Base-by-base conservation (phyloP, 2,888 invertebrate genomes). In the Diarsia rubi region DNA sequence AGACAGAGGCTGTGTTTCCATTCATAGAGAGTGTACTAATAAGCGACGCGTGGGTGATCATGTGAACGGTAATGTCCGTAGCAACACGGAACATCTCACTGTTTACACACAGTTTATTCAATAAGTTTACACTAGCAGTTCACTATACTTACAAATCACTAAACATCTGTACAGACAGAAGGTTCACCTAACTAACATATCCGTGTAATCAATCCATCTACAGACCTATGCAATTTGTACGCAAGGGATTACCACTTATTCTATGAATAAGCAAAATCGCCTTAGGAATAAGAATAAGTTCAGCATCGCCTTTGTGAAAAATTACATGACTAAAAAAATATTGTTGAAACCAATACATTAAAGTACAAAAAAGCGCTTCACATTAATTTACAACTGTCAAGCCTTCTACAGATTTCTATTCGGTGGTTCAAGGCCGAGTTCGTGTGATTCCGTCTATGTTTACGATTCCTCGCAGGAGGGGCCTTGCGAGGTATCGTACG, bases 381-480 rank as follows among this genome's bases (percentile, higher is more conserved):
- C 11, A 3, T 31, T 45, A 31, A 31, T 21, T 16, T 16, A 2
- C 27, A 27, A 16, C 6, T 27, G 14, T 8, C 12, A 3, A 24
- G 14, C 5, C 52, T 67, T 71, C 66, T 79, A 31, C 16, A 59
- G 9, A 12, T 54, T 5, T 19, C 42, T 79, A 47, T 31, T 27
- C 1, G 6, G 31, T 49, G 42, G 19, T 31, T 67, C 52, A 79
- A 84, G 80, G 73, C 11, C 64, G 72, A 64, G 57, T 67, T 54
- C 44, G 9, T 16, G 54, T 44, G 42, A 27, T 57, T 21, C 45
- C 47, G 27, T 27, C 45, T n/a, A 57, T 62, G 66, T 63, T 21
- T 52, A 57, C 44, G 45, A 24, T 45, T 37, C 31, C 66, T 68
- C 59, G 64, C 47, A 44, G 62, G n/a, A n/a, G n/a, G n/a, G n/a